Conservation (phyloP, 1,140 invertebrate species). For the Holcopasites calliopsidis region DNA sequence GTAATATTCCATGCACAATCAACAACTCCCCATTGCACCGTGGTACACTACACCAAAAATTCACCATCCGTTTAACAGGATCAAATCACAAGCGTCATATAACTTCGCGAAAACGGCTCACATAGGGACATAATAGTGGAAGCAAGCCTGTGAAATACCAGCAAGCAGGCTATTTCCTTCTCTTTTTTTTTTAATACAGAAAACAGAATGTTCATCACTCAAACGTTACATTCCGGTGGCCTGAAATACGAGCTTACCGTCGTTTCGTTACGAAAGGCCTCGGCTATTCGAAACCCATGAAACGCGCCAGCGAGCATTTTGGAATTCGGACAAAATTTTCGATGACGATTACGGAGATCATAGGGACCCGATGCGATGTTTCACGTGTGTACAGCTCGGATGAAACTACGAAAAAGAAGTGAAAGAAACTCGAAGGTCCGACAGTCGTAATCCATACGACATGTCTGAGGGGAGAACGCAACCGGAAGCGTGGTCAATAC, state of each 20-base stretch:
- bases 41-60: too few relatives aligned
- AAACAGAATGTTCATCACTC: neutral
- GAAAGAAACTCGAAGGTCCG: constrained; percentile 11
- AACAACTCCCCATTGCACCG: too few relatives aligned
- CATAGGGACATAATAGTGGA: too few relatives aligned
- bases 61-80: too few relatives aligned
- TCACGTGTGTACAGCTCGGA: neutral
- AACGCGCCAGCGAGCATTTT: neutral
- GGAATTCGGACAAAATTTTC: neutral
- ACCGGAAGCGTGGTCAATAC: constrained; percentile 46
- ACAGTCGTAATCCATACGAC: constrained; percentile 39
- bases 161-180: too few relatives aligned
- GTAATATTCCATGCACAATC: too few relatives aligned
- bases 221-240: neutral
- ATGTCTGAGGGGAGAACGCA: constrained; percentile 5
- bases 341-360: neutral
- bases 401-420: neutral
- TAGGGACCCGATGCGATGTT: neutral
- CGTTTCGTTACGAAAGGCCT: neutral
- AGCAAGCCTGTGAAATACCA: too few relatives aligned
- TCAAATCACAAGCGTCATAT: too few relatives aligned
- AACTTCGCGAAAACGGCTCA: too few relatives aligned
- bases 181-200: neutral
- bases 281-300: neutral
- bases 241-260: neutral